phyloP scores from a whole-genome alignment of 2,797 vertebrate species.

The Alosa sapidissima region DNA sequence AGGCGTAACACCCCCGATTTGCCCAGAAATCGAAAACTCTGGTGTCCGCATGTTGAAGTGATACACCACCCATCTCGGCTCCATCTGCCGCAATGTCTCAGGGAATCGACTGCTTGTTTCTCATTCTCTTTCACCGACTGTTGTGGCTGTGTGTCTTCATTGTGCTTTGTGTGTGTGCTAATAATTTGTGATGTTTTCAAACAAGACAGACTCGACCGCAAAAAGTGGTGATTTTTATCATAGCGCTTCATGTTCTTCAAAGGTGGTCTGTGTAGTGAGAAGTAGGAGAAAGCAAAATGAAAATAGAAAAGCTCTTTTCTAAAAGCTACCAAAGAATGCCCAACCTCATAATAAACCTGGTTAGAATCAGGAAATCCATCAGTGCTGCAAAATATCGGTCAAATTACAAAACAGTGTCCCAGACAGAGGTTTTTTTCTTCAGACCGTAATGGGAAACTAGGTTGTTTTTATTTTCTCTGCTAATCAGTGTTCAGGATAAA shows the following conservation, averaged over 20 bases:
- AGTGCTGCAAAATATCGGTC: slow-evolving; percentile 36
- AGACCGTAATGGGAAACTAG: slow-evolving; percentile 44
- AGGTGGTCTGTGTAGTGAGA: slow-evolving; percentile 16
- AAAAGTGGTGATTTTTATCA: not conserved
- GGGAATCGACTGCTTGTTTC: not conserved
- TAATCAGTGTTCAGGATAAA: slow-evolving; percentile 54
- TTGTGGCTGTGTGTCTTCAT: not conserved
- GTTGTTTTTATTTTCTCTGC: slow-evolving; percentile 61
- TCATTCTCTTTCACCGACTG: not conserved
- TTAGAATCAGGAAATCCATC: not conserved
- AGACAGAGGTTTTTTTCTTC: slow-evolving; percentile 21
- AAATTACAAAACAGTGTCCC: slow-evolving; percentile 36
- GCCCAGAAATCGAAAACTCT: not conserved
- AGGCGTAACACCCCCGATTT: not conserved
- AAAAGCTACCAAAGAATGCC: not conserved
- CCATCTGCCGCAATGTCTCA: not conserved
- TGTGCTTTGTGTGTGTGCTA: not conserved
- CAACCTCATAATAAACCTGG: slow-evolving; percentile 36
- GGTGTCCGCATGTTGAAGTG: not conserved
- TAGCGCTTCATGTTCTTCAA: slow-evolving; percentile 20
- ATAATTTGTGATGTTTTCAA: not conserved
- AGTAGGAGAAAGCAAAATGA: not conserved
- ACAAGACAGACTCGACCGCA: not conserved
- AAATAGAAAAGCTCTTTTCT: slow-evolving; percentile 12
- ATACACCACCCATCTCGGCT: not conserved